Evolutionary conservation across 92 coral and sea anemone species (phyloP).

Genomic region (Scolanthus callimorphus): DNA sequence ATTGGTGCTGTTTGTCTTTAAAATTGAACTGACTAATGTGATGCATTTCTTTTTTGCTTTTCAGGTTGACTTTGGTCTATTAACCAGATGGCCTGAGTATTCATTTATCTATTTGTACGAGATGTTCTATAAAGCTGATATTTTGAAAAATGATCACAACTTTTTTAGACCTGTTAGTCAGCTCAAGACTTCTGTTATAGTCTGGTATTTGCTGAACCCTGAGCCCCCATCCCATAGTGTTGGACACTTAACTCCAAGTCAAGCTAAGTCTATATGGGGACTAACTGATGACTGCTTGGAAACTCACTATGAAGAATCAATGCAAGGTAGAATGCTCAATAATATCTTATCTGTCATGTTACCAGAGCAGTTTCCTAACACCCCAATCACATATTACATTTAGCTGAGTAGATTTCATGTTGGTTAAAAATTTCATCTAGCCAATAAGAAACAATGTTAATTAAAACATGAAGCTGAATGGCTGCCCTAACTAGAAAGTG

Average conservation of each 20-base stretch:
- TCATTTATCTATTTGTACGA: slow-evolving; percentile 92
- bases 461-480: too few species aligned
- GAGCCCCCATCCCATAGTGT: slow-evolving; percentile 97
- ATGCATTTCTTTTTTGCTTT: slow-evolving; percentile 11
- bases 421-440: too few species aligned
- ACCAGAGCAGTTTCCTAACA: too few species aligned
- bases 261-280: slow-evolving; percentile 99
- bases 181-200: slow-evolving; percentile 96
- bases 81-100: slow-evolving; percentile 91
- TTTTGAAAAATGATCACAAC: slow-evolving; percentile 96
- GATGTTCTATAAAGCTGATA: slow-evolving; percentile 97
- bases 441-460: too few species aligned
- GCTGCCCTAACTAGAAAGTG: too few species aligned
- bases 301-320: slow-evolving; percentile 80
- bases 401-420: too few species aligned
- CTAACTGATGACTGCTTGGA: slow-evolving; percentile 95
- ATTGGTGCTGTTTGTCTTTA: not conserved
- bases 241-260: slow-evolving; percentile 96
- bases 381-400: too few species aligned
- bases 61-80: slow-evolving; percentile 93
- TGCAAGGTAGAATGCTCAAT: slow-evolving; percentile 74
- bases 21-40: not conserved
- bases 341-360: too few species aligned
- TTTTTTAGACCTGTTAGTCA: slow-evolving; percentile 99
- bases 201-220: slow-evolving; percentile 93